Base-by-base conservation (phyloP, 2,888 invertebrate species). In the Xestoiulus laeticollis region DNA sequence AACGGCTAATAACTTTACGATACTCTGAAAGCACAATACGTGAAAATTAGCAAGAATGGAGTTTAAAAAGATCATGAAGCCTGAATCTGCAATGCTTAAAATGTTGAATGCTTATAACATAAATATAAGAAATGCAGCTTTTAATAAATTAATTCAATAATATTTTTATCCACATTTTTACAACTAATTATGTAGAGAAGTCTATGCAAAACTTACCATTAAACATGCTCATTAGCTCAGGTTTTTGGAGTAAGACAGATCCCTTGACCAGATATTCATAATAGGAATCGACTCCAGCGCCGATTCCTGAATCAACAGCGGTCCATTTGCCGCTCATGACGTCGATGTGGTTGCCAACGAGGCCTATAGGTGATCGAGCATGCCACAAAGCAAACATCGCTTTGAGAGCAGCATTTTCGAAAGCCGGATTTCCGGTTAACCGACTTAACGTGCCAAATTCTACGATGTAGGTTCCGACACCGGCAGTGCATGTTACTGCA, bases 401-500 rank as follows among this genome's bases (percentile, higher is more conserved):
- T 38, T 38, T 38, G 6, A 98, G 93, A 0, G 99, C 99, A 0
- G 59, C 85, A 26, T 97, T 96, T 93, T 99, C 99, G 93, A 98
- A 99, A 48, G 98, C 93, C 0, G 97, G 96, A 93, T 98, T 96
- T 5, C 98, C 99, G 10, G 99, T 99, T 0, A 99, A 94, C 89
- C 98, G 94, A 90, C 97, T 97, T 10, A 99, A 93, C 0, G 99
- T 95, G 0, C 98, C 99, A 93, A 99, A 99, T 92, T 99, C 99
- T 22, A 99, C 93, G 68, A 99, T 95, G 92, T 97, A 99, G 2
- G 99, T 99, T 0, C 99, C 99, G 78, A 99, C 97, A 0, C 99
- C 98, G 19, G 99, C 99, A 0, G 99, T 99, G 91, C 99, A 99
- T 0, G 99, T 99, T 0, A 99, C 95, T 59, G 97, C 95, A 0